A percentile compares a stretch with the other conserved stretches of the same genome.
These are phyloP conservation scores for Myrmecobius fasciatus DNA, from an alignment of 2,113 vertebrate species.

Conservation along the genomic window DNA sequence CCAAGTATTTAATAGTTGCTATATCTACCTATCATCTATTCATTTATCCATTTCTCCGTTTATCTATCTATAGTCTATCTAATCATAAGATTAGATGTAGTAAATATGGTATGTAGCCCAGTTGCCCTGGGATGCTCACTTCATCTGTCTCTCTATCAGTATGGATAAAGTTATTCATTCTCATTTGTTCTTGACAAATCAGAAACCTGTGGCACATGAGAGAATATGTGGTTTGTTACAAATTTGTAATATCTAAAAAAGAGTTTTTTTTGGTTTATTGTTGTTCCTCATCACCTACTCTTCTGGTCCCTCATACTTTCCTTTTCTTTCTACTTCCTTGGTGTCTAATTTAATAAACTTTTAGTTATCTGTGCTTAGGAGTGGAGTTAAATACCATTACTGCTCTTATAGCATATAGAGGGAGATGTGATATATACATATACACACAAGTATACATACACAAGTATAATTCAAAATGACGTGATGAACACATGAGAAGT, in stretches of 20 bases:
- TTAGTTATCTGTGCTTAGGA: background rate
- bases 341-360: background rate
- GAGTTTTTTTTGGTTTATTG: background rate
- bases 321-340: background rate
- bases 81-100: background rate
- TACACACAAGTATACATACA: background rate
- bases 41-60: background rate
- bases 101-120: background rate
- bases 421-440: background rate
- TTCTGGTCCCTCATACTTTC: background rate
- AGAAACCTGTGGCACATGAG: background rate
- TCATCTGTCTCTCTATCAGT: background rate
- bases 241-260: background rate
- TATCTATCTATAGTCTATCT: background rate
- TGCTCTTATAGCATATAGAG: background rate
- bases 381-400: background rate
- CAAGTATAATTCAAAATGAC: background rate
- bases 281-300: background rate
- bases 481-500: background rate
- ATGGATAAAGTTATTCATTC: background rate
- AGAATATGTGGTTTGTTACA: background rate
- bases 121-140: background rate
- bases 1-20: background rate
- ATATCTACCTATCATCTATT: background rate
- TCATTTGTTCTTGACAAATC: background rate